A percentile compares a stretch with the other conserved stretches of the same genome.
Conservation (phyloP, 2,113 vertebrate species). For the Sphaerodactylus townsendi region DNA sequence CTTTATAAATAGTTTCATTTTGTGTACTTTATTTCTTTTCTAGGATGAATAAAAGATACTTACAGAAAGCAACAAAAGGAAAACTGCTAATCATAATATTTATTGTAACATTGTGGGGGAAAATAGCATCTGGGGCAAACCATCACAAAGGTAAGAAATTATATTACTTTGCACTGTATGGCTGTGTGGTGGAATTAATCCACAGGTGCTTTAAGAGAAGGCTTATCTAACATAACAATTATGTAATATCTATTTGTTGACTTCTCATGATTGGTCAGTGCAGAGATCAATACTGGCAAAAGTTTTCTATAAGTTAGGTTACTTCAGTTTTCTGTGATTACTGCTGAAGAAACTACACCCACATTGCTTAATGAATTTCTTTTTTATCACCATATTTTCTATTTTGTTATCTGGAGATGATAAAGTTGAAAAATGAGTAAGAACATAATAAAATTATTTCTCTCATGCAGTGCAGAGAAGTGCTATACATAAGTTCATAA, state of each 20-base stretch:
- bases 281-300: constrained; percentile 19
- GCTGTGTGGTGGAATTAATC: neutral
- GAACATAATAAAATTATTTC: neutral
- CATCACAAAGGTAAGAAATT: constrained; percentile 87
- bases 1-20: neutral
- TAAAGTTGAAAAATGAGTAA: constrained; percentile 34
- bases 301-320: constrained; percentile 31
- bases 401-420: constrained; percentile 33
- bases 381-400: neutral
- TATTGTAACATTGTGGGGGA: constrained; percentile 87
- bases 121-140: constrained; percentile 82
- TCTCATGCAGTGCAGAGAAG: neutral
- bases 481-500: constrained; percentile 28
- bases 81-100: constrained; percentile 92
- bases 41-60: constrained; percentile 95
- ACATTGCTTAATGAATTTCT: constrained; percentile 10
- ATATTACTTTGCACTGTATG: neutral
- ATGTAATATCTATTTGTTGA: neutral
- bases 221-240: accelerated
- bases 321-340: constrained; percentile 14
- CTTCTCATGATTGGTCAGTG: neutral
- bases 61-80: constrained; percentile 87
- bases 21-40: constrained; percentile 50
- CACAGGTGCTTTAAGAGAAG: neutral
- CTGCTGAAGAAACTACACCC: constrained; percentile 1